A percentile compares a stretch with the other conserved stretches of the same genome.
phyloP scores from a whole-genome alignment of 2,113 vertebrate genomes.

The Onychostoma macrolepis region DNA sequence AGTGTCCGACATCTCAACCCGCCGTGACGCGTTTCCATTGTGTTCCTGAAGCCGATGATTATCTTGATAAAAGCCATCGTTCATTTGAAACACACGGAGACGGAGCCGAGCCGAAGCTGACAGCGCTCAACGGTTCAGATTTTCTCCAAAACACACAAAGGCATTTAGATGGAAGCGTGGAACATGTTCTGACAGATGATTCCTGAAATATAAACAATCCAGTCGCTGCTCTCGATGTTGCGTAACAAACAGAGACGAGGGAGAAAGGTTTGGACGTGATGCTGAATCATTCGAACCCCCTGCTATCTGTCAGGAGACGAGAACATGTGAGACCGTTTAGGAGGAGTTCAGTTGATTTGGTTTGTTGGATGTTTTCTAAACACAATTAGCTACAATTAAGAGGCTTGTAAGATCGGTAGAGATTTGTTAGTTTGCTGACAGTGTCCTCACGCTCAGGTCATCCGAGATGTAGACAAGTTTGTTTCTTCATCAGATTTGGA shows the following conservation, averaged over 20 bases:
- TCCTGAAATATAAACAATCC: neutral
- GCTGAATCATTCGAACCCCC: neutral
- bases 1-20: neutral
- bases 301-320: neutral
- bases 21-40: neutral
- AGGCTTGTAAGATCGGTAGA: neutral
- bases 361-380: neutral
- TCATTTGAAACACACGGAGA: neutral
- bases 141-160: neutral
- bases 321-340: neutral
- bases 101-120: neutral
- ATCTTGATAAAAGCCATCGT: neutral
- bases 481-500: neutral
- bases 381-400: neutral
- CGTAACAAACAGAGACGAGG: neutral
- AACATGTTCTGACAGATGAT: constrained; percentile 8
- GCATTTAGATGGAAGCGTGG: neutral
- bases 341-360: neutral
- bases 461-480: neutral
- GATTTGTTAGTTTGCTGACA: no score
- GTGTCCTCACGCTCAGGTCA: neutral
- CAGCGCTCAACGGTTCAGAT: neutral
- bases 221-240: neutral
- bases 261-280: neutral
- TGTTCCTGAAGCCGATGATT: neutral